Percentiles rank a stretch among this genome's conserved stretches.
Evolutionary conservation across 2,888 invertebrate genomes (phyloP).

Genomic region (Helobdella robusta): DNA sequence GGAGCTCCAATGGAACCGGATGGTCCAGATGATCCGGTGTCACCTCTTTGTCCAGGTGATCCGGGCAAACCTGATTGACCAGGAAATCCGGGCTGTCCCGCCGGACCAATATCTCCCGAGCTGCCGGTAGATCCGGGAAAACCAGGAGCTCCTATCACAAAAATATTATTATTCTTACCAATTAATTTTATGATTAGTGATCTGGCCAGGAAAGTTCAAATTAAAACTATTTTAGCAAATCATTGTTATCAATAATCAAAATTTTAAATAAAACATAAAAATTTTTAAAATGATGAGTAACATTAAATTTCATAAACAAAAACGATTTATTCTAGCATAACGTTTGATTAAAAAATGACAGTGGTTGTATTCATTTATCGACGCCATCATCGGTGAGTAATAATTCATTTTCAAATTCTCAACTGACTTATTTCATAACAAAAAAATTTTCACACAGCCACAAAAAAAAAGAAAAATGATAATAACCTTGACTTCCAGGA

Average conservation of each 20-base stretch:
- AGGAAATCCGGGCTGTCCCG: conserved; percentile 21
- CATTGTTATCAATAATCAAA: background rate
- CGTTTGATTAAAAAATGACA: background rate
- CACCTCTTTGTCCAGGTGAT: conserved; percentile 18
- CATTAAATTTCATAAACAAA: background rate
- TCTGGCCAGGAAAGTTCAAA: no score
- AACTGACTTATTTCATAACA: background rate
- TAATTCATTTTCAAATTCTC: no score
- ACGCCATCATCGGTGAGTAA: no score
- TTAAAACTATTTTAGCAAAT: background rate
- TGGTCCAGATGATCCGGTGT: conserved; percentile 27
- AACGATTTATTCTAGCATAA: background rate
- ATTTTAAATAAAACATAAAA: background rate
- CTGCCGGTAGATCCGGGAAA: conserved; percentile 25
- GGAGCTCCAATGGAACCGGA: conserved; percentile 18
- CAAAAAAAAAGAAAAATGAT: background rate
- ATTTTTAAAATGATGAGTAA: background rate
- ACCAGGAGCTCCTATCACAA: conserved; percentile 15
- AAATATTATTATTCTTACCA: no score
- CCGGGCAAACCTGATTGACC: conserved; percentile 25
- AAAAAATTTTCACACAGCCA: background rate
- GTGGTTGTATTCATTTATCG: no score
- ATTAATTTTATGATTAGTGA: no score
- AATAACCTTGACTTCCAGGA: conserved; percentile 9
- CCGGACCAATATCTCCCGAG: conserved; percentile 23